These are phyloP conservation scores for Pelvicachromis taeniatus DNA, from an alignment of 2,113 vertebrate genomes.

Conservation along the genomic window DNA sequence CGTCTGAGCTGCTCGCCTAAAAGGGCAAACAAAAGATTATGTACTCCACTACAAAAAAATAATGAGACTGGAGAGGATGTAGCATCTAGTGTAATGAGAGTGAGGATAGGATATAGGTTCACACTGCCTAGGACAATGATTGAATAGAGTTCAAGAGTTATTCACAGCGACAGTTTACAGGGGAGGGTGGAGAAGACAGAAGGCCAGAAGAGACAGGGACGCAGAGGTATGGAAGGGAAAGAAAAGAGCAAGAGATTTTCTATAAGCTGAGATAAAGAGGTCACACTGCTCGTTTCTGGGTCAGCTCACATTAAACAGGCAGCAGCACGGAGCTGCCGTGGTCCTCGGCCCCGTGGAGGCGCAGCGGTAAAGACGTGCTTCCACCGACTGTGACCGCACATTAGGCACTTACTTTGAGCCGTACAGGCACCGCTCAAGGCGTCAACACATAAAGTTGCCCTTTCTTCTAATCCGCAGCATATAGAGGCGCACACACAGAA, in stretches of 20 bases:
- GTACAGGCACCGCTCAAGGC: constrained; percentile 46
- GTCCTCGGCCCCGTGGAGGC: constrained; percentile 30
- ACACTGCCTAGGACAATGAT: neutral
- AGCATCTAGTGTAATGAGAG: neutral
- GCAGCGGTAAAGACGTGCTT: constrained; percentile 47
- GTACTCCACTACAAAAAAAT: neutral
- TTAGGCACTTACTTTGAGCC: constrained; percentile 46
- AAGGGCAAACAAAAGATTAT: neutral
- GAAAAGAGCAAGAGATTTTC: constrained; percentile 6
- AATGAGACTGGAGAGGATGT: neutral
- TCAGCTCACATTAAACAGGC: constrained; percentile 56
- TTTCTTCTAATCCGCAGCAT: constrained; percentile 51
- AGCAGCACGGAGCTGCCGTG: neutral
- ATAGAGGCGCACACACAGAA: constrained; percentile 17
- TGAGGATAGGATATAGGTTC: neutral
- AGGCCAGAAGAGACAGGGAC: constrained; percentile 1
- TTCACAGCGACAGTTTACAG: constrained; percentile 2
- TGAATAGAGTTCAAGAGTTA: constrained; percentile 9
- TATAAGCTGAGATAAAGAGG: constrained; percentile 64
- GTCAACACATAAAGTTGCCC: constrained; percentile 59
- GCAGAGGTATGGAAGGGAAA: neutral
- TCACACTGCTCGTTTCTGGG: constrained; percentile 59
- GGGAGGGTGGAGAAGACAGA: neutral
- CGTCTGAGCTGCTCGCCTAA: neutral
- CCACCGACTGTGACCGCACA: constrained; percentile 58